phyloP scores from a whole-genome alignment of 2,888 invertebrate genomes.

The Scelioninae gen. 1 region DNA sequence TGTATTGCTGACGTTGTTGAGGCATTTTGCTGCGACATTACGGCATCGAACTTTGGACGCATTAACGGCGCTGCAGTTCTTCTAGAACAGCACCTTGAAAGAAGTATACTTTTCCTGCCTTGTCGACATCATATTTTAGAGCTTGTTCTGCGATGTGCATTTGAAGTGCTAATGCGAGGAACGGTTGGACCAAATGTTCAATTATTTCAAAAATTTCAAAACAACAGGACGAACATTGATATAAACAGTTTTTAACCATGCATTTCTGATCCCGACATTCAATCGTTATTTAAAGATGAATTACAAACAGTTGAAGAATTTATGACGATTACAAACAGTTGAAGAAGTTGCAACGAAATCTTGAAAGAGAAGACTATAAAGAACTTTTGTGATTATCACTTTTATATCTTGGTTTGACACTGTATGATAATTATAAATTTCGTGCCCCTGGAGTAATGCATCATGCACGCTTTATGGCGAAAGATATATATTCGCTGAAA shows the following conservation, averaged over 20 bases:
- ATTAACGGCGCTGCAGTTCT: slow-evolving; percentile 26
- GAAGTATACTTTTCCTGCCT: no score
- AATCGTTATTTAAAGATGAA: no score
- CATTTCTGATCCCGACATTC: no score
- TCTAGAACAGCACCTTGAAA: slow-evolving; percentile 32
- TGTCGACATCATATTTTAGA: slow-evolving; percentile 56
- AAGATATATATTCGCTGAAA: slow-evolving; percentile 26
- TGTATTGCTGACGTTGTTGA: slow-evolving; percentile 25
- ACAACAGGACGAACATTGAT: neutral
- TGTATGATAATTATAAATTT: slow-evolving; percentile 16
- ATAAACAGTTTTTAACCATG: no score
- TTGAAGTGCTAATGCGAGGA: slow-evolving; percentile 32
- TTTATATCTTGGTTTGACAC: slow-evolving; percentile 18
- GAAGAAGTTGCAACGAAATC: slow-evolving; percentile 19
- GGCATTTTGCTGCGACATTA: slow-evolving; percentile 45
- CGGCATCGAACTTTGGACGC: slow-evolving; percentile 32
- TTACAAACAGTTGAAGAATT: no score
- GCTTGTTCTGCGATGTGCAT: slow-evolving; percentile 39
- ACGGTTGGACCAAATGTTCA: slow-evolving; percentile 32
- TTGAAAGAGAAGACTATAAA: slow-evolving; percentile 24
- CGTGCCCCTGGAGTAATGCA: slow-evolving; percentile 33
- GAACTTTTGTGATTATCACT: slow-evolving; percentile 34
- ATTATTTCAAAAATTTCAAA: slow-evolving; percentile 43
- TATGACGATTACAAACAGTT: neutral
- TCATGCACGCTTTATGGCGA: slow-evolving; percentile 22